These are phyloP conservation scores for Macropodus opercularis DNA, from an alignment of 2,797 vertebrate genomes.

Conservation along the genomic window DNA sequence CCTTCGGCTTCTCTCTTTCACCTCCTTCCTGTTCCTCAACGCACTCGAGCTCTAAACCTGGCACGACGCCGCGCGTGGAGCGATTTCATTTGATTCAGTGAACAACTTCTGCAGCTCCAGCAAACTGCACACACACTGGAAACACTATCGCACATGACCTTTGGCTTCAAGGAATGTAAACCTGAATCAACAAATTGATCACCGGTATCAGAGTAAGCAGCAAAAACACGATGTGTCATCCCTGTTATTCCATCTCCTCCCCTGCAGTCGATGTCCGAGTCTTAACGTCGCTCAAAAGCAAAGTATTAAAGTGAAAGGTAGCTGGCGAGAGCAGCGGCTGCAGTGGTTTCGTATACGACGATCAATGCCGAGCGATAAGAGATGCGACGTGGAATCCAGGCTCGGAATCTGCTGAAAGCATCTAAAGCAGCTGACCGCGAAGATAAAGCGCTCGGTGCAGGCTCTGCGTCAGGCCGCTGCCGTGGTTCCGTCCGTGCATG, in stretches of 20 bases:
- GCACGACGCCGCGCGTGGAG: too few species aligned
- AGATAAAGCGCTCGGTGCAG: too few species aligned
- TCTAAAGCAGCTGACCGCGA: too few species aligned
- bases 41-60: neutral
- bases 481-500: conserved; percentile 28
- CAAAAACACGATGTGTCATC: too few species aligned
- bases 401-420: too few species aligned
- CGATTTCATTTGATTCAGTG: conserved; percentile 18
- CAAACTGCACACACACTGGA: neutral
- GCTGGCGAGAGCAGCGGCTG: neutral
- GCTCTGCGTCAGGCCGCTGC: conserved; percentile 36
- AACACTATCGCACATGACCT: conserved; percentile 46
- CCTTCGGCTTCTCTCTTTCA: neutral
- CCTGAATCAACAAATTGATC: conserved; percentile 10
- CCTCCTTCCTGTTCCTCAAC: neutral
- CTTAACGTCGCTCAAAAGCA: too few species aligned
- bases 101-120: conserved; percentile 15
- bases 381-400: neutral
- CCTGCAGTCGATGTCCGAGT: neutral
- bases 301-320: conserved; percentile 4
- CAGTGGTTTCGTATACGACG: neutral
- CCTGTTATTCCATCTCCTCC: neutral
- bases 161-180: conserved; percentile 51
- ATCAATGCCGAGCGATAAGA: conserved; percentile 5
- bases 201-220: neutral